Evolutionary conservation across 2,888 invertebrate species (phyloP).

Genomic region (Oxycera nigricornis): DNA sequence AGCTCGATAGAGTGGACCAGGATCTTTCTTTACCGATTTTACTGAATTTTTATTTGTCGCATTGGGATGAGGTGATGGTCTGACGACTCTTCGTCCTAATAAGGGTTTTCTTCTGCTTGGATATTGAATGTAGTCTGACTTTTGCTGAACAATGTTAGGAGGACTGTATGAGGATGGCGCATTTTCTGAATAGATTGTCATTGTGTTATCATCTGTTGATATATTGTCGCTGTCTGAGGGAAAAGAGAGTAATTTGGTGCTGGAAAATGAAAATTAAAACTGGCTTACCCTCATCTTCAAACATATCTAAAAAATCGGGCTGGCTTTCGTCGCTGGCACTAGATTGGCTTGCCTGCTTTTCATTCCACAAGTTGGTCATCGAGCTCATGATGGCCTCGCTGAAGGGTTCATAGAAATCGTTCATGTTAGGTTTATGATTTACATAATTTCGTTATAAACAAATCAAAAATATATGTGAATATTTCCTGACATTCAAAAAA

Average conservation of each 20-base stretch:
- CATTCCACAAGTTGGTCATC: conserved; percentile 22
- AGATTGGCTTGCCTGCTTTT: not conserved
- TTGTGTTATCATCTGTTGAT: not conserved
- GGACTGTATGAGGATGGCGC: not conserved
- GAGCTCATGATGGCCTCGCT: conserved; percentile 2
- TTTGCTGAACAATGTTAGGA: not conserved
- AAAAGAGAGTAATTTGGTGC: not conserved
- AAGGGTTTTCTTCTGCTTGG: not conserved
- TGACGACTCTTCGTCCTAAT: not conserved
- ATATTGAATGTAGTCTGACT: not conserved
- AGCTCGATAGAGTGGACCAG: not conserved
- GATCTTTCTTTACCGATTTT: not conserved
- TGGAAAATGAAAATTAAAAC: not conserved
- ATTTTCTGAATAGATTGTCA: not conserved
- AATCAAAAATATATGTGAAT: no score
- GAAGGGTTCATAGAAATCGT: not conserved
- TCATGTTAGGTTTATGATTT: no score
- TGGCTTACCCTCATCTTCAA: not conserved
- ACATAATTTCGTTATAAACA: no score
- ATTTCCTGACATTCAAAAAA: no score
- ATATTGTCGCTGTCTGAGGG: not conserved
- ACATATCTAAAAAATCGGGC: not conserved
- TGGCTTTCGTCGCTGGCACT: not conserved
- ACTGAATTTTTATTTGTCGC: not conserved
- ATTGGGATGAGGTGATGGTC: not conserved